Conservation (phyloP, 1,140 invertebrate genomes). For the Ctenoplectra terminalis region DNA sequence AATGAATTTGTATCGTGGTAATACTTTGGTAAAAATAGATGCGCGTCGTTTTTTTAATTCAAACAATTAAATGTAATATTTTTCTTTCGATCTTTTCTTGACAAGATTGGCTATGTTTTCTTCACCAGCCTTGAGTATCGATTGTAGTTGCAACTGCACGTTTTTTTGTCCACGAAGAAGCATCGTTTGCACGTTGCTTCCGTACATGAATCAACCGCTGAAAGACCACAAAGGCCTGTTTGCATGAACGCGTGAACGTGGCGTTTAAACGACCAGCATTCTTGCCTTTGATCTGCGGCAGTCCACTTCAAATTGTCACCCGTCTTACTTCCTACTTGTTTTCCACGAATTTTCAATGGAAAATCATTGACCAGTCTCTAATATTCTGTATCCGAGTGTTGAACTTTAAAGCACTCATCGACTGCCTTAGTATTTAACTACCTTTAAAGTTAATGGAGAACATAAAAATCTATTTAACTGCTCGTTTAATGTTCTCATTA, state of each 20-base stretch:
- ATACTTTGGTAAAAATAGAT: too few relatives aligned
- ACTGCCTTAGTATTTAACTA: too few relatives aligned
- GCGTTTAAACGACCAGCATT: background rate
- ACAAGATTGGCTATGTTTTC: too few relatives aligned
- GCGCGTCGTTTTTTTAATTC: too few relatives aligned
- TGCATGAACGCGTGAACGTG: conserved; percentile 36
- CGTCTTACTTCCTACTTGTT: conserved; percentile 42
- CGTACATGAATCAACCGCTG: conserved; percentile 38
- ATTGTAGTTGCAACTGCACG: background rate
- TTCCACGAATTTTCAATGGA: conserved; percentile 20
- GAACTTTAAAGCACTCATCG: background rate
- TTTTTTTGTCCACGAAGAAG: conserved; percentile 52
- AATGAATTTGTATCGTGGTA: too few relatives aligned
- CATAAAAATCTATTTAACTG: background rate
- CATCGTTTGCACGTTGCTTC: conserved; percentile 51
- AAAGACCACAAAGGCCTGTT: conserved; percentile 44
- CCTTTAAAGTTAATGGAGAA: fast-evolving
- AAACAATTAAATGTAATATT: too few relatives aligned
- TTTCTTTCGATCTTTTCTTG: too few relatives aligned
- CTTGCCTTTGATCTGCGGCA: conserved; percentile 20
- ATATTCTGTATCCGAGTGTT: background rate
- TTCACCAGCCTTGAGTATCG: background rate
- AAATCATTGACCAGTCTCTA: conserved; percentile 38
- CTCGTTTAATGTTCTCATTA: background rate
- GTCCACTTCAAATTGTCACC: conserved; percentile 15